Evolutionary conservation across 1,140 invertebrate genomes (phyloP).

Genomic region (Zaprionus gabonicus): DNA sequence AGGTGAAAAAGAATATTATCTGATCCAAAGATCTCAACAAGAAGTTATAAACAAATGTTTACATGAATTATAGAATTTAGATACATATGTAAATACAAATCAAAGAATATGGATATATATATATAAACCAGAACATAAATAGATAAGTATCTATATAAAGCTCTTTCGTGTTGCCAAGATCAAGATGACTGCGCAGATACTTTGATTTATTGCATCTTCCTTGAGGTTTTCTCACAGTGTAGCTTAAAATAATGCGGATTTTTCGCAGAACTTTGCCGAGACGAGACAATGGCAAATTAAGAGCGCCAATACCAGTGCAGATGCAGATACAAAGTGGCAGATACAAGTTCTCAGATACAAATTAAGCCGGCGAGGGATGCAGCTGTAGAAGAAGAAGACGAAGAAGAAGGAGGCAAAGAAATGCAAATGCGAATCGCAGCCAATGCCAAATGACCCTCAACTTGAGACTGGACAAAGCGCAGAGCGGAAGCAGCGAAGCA

Average conservation of each 20-base stretch:
- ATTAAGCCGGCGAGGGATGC: slow-evolving; percentile 41
- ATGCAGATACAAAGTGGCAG: slow-evolving; percentile 11
- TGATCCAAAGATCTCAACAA: not conserved
- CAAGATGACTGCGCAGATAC: not conserved
- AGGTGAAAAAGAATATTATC: not conserved
- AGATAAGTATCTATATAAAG: too few relatives aligned
- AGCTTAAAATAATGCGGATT: slow-evolving; percentile 31
- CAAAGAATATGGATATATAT: too few relatives aligned
- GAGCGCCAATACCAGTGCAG: slow-evolving; percentile 29
- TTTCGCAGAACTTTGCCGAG: slow-evolving; percentile 56
- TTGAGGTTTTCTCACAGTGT: slow-evolving; percentile 18
- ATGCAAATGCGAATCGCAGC: slow-evolving; percentile 63
- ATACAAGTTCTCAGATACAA: slow-evolving; percentile 41
- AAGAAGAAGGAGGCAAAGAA: slow-evolving; percentile 17
- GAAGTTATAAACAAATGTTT: too few relatives aligned
- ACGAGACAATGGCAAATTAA: slow-evolving; percentile 44
- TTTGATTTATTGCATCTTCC: not conserved
- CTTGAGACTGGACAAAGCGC: slow-evolving; percentile 36
- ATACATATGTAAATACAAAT: too few relatives aligned
- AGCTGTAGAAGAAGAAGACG: not conserved
- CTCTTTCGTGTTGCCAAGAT: too few relatives aligned
- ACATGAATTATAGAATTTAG: too few relatives aligned
- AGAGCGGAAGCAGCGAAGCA: slow-evolving; percentile 1
- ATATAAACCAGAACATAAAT: too few relatives aligned
- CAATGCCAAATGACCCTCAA: slow-evolving; percentile 63